These are phyloP conservation scores for Caenorhabditis remanei DNA, from an alignment of 1,140 invertebrate species.

Conservation along the genomic window DNA sequence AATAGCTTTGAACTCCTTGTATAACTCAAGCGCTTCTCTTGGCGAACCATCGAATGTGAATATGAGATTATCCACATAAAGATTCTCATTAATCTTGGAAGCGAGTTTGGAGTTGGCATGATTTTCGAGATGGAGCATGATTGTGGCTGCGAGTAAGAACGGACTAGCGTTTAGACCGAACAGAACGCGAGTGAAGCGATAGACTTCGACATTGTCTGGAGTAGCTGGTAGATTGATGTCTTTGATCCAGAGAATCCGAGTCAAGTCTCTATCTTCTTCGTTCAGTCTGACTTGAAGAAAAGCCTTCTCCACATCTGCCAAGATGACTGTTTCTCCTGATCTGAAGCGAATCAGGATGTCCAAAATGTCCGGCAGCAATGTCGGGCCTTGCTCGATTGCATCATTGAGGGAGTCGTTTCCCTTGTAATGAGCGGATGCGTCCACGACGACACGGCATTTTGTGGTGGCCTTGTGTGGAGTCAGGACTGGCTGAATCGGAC, in stretches of 20 bases:
- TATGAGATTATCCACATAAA: slow-evolving; percentile 62
- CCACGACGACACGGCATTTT: slow-evolving; percentile 77
- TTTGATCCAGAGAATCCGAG: slow-evolving; percentile 66
- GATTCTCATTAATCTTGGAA: slow-evolving; percentile 15
- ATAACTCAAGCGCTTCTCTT: not conserved
- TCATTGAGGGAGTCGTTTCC: slow-evolving; percentile 77
- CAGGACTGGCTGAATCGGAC: slow-evolving; percentile 79
- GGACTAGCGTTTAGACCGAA: slow-evolving; percentile 63
- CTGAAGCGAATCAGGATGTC: slow-evolving; percentile 62
- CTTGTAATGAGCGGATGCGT: slow-evolving; percentile 73
- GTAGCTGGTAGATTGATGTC: slow-evolving; percentile 44
- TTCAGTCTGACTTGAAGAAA: slow-evolving; percentile 66
- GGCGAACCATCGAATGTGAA: slow-evolving; percentile 5
- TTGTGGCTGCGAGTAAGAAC: slow-evolving; percentile 62
- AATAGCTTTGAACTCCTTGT: not conserved
- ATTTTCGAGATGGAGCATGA: slow-evolving; percentile 53
- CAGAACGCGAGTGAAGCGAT: slow-evolving; percentile 59
- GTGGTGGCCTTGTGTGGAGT: slow-evolving; percentile 68
- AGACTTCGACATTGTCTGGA: slow-evolving; percentile 49
- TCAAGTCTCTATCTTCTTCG: slow-evolving; percentile 64
- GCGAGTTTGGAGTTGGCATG: not conserved
- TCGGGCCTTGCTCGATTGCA: slow-evolving; percentile 62
- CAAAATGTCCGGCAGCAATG: slow-evolving; percentile 58
- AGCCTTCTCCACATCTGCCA: slow-evolving; percentile 65
- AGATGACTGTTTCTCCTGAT: slow-evolving; percentile 38